Conservation (phyloP, 2,113 vertebrate species). For the Microcebus lehilahytsara region DNA sequence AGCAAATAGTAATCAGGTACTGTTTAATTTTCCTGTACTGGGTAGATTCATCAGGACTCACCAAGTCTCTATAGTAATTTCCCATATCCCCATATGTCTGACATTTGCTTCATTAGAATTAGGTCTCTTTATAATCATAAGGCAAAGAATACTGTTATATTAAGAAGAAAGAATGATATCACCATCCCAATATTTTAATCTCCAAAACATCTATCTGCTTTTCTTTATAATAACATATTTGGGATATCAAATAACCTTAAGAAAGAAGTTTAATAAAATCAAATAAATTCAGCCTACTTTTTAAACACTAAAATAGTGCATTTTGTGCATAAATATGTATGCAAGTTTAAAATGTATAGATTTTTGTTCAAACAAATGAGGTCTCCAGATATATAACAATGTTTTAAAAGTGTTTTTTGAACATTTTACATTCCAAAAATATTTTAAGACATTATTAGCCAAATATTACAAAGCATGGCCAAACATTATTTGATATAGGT, state of each 20-base stretch:
- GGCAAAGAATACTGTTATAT: constrained; percentile 85
- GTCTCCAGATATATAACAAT: constrained; percentile 84
- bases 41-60: constrained; percentile 68
- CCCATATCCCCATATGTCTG: constrained; percentile 71
- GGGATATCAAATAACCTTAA: constrained; percentile 77
- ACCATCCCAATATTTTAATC: constrained; percentile 83
- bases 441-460: constrained; percentile 70
- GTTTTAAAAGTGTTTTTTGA: constrained; percentile 83
- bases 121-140: constrained; percentile 79
- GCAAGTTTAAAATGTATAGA: background rate
- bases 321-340: background rate
- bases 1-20: constrained; percentile 82
- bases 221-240: constrained; percentile 79
- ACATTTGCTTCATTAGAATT: constrained; percentile 84
- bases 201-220: constrained; percentile 80
- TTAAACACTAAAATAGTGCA: constrained; percentile 63
- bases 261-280: constrained; percentile 60
- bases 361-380: constrained; percentile 70
- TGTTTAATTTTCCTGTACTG: constrained; percentile 77
- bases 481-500: background rate
- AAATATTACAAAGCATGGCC: background rate
- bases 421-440: constrained; percentile 74
- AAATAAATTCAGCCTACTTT: background rate
- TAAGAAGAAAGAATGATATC: constrained; percentile 80
- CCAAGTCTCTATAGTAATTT: constrained; percentile 76